Percentiles rank a stretch among this genome's conserved stretches.
These are phyloP conservation scores for Hafferia zeledoni DNA, from an alignment of 2,797 vertebrate species.

Conservation along the genomic window DNA sequence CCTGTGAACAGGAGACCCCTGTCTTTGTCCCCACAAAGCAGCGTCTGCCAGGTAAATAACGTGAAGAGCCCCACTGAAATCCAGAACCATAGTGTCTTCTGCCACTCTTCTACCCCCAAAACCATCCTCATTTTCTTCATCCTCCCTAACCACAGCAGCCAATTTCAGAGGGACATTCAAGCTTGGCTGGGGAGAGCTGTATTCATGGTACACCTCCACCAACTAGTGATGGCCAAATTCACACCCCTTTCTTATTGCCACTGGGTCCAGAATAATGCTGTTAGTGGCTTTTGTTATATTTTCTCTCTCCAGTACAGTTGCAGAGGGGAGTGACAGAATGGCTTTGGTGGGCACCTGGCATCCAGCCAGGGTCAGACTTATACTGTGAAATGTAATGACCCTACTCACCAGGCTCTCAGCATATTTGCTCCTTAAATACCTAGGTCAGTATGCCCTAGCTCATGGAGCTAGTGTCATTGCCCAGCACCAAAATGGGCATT, in stretches of 20 bases:
- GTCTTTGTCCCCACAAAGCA: background rate
- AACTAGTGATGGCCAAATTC: background rate
- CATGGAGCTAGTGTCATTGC: background rate
- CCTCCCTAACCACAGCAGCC: background rate
- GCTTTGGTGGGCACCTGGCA: no score
- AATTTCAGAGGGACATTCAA: background rate
- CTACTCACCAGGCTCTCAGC: no score
- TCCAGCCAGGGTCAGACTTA: no score
- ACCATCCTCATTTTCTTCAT: background rate
- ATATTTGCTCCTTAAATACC: no score
- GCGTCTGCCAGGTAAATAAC: fast-evolving
- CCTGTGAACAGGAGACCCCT: background rate
- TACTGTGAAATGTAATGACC: no score
- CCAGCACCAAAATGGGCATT: background rate
- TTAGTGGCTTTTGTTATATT: background rate
- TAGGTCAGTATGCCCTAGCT: no score
- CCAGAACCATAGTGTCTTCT: background rate
- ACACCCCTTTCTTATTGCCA: background rate
- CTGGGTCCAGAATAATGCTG: background rate
- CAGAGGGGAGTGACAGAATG: no score
- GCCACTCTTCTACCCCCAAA: background rate
- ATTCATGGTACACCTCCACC: background rate
- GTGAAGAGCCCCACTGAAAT: background rate
- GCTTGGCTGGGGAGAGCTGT: background rate
- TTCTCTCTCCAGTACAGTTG: no score